Conservation (phyloP, 2,797 vertebrate genomes). For the Allobates femoralis region DNA sequence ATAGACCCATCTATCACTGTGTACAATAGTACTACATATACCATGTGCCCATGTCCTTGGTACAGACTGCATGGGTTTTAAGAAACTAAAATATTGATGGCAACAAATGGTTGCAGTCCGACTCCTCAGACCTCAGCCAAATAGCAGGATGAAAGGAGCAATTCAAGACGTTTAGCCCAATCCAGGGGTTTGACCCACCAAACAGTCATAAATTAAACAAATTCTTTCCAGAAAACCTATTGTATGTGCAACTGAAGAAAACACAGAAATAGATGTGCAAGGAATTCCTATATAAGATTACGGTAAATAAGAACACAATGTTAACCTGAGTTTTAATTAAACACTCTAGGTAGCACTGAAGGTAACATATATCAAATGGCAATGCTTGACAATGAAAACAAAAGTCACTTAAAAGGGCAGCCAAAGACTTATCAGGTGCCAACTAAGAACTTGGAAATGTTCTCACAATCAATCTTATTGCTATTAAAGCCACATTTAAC, state of each 20-base stretch:
- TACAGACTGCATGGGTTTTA: no score
- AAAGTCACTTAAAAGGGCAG: slow-evolving; percentile 23
- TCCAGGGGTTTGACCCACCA: no score
- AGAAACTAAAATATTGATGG: no score
- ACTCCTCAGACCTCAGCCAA: no score
- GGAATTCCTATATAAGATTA: neutral
- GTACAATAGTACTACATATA: no score
- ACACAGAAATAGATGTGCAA: neutral
- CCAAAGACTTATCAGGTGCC: slow-evolving; percentile 28
- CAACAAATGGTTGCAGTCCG: no score
- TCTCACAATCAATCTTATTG: slow-evolving; percentile 24
- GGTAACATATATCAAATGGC: neutral
- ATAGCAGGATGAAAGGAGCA: no score
- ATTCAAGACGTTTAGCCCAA: no score
- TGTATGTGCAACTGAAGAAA: neutral
- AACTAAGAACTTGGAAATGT: slow-evolving; percentile 28
- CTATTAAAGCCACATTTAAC: slow-evolving; percentile 17
- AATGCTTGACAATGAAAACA: slow-evolving; percentile 12
- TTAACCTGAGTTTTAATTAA: neutral
- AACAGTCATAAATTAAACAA: no score
- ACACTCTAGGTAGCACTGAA: neutral
- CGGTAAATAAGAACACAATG: neutral
- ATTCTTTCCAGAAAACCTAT: no score
- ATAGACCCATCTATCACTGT: no score
- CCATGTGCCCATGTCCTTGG: no score